These are phyloP conservation scores for Hemiscyllium ocellatum DNA, from an alignment of 2,113 vertebrate species.

Conservation along the genomic window DNA sequence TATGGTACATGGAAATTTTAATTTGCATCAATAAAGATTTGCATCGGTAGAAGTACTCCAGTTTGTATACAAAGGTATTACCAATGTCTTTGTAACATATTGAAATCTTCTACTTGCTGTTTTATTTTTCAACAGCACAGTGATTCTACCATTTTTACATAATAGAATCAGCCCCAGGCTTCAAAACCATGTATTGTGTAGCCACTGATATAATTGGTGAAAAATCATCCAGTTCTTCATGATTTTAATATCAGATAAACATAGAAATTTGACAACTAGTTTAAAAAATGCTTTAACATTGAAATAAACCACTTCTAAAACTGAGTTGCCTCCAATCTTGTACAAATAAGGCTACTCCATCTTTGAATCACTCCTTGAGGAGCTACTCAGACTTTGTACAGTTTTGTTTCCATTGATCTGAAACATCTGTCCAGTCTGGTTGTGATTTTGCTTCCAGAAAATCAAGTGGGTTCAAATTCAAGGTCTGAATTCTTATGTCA, in stretches of 20 bases:
- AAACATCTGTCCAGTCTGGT: neutral
- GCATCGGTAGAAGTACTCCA: neutral
- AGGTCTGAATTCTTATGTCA: no score
- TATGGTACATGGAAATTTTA: constrained; percentile 8
- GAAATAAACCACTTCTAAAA: neutral
- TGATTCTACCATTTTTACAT: constrained; percentile 10
- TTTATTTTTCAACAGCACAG: neutral
- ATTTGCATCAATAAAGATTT: neutral
- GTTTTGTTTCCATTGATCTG: neutral
- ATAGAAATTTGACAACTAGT: neutral
- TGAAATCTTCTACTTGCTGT: neutral
- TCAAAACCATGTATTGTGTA: neutral
- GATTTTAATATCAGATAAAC: neutral
- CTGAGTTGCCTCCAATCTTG: neutral
- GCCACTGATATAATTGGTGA: neutral
- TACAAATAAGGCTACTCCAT: neutral
- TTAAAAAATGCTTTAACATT: neutral
- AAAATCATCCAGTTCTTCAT: neutral
- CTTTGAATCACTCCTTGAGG: neutral
- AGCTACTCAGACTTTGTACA: neutral
- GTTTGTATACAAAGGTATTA: neutral
- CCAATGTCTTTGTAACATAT: neutral
- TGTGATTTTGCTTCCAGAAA: neutral
- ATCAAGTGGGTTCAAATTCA: no score
- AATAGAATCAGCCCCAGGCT: neutral